phyloP scores from a whole-genome alignment of 1,140 invertebrate species.

The Lineus longissimus region DNA sequence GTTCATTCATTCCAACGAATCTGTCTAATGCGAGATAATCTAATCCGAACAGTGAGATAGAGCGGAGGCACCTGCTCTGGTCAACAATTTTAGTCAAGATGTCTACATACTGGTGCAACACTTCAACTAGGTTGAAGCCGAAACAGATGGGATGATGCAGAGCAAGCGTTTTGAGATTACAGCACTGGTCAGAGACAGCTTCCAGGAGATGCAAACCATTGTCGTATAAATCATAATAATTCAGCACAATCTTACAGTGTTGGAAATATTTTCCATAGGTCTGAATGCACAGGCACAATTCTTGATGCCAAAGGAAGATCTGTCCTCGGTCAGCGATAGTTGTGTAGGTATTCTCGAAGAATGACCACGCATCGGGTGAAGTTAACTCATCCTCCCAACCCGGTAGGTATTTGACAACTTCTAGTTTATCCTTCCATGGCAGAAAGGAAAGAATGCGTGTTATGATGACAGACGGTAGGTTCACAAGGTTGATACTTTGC shows the following conservation, averaged over 20 bases:
- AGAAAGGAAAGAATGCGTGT: not conserved
- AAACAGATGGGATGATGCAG: not conserved
- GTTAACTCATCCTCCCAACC: not conserved
- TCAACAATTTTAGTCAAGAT: not conserved
- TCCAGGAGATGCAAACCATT: not conserved
- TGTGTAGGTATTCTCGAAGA: not conserved
- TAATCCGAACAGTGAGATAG: not conserved
- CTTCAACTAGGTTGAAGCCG: not conserved
- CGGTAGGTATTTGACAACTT: not conserved
- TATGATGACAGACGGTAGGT: not conserved
- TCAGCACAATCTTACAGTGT: not conserved
- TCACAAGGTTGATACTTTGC: not conserved
- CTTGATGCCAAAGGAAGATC: not conserved
- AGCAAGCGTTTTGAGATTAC: not conserved
- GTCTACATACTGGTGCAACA: not conserved
- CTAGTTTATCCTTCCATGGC: not conserved
- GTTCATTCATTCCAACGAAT: not conserved
- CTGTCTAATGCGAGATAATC: not conserved
- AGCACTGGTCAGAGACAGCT: not conserved
- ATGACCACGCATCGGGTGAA: not conserved
- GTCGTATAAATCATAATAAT: not conserved
- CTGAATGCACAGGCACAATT: not conserved
- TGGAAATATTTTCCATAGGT: not conserved
- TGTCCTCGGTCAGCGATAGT: not conserved
- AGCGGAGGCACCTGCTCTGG: not conserved